These are phyloP conservation scores for Oreonectes daqikongensis DNA, from an alignment of 2,797 vertebrate genomes.

Conservation along the genomic window DNA sequence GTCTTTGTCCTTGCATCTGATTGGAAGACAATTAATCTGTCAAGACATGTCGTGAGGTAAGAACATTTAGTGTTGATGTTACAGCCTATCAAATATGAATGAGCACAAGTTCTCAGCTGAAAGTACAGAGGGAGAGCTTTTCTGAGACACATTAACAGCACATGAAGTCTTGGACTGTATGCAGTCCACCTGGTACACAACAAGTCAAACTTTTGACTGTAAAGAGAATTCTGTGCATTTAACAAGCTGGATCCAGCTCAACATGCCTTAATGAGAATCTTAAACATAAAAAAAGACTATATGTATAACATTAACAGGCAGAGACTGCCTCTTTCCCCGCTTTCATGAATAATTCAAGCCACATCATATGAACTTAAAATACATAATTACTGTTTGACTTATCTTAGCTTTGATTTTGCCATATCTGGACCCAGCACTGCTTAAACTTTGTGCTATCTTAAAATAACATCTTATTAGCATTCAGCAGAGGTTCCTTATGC, in stretches of 20 bases:
- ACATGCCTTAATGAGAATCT: slow-evolving; percentile 19
- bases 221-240: neutral
- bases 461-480: slow-evolving; percentile 59
- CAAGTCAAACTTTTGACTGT: neutral
- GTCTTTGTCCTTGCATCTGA: neutral
- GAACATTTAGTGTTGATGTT: slow-evolving; percentile 45
- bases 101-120: slow-evolving; percentile 2
- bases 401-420: slow-evolving; percentile 49
- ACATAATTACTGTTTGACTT: slow-evolving; percentile 55
- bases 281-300: slow-evolving; percentile 30
- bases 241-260: slow-evolving; percentile 6
- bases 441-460: slow-evolving; percentile 42
- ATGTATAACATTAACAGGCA: slow-evolving; percentile 34
- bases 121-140: slow-evolving; percentile 5
- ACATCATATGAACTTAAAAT: slow-evolving; percentile 49
- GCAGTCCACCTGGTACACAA: no score
- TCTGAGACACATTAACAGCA: slow-evolving; percentile 3
- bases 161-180: neutral
- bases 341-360: slow-evolving; percentile 51
- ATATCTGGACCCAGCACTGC: slow-evolving; percentile 46
- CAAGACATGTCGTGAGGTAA: slow-evolving; percentile 2
- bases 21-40: neutral
- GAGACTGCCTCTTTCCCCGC: slow-evolving; percentile 28
- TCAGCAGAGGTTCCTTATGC: slow-evolving; percentile 38
- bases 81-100: slow-evolving; percentile 42